Conservation (phyloP, 2,113 vertebrate genomes). For the Ornithorhynchus anatinus region DNA sequence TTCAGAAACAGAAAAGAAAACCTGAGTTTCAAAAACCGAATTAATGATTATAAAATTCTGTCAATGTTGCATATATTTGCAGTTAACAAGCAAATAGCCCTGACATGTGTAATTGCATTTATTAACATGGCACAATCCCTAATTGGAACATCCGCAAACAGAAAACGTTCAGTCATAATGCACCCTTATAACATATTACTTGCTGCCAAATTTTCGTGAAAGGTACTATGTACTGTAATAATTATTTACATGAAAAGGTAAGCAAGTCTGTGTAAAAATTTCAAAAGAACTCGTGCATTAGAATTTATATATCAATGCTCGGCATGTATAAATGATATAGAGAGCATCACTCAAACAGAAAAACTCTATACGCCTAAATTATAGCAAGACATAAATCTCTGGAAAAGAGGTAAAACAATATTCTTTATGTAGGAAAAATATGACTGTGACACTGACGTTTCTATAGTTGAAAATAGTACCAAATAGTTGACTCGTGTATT, state of each 20-base stretch:
- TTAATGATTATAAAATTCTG: too few relatives aligned
- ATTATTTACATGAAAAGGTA: not conserved
- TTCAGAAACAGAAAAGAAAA: too few relatives aligned
- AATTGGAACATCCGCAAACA: constrained; percentile 15
- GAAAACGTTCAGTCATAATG: not conserved
- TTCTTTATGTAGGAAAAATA: not conserved
- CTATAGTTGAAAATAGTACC: too few relatives aligned
- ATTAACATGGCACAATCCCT: constrained; percentile 8
- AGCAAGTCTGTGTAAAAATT: not conserved
- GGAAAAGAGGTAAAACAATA: not conserved
- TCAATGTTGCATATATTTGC: too few relatives aligned
- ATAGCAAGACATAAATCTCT: not conserved
- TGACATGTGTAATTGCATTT: constrained; percentile 15
- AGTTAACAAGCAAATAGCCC: constrained; percentile 1
- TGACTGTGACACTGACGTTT: not conserved
- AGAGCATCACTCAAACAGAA: not conserved
- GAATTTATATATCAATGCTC: not conserved
- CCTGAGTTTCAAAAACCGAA: too few relatives aligned
- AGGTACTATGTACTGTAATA: not conserved
- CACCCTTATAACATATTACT: not conserved
- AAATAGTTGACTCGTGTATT: too few relatives aligned
- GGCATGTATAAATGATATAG: not conserved
- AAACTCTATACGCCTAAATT: not conserved
- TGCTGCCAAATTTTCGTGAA: not conserved
- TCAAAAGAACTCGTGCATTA: not conserved